These are phyloP conservation scores for Tetramorium alpestre DNA, from an alignment of 1,140 invertebrate species.

Conservation along the genomic window DNA sequence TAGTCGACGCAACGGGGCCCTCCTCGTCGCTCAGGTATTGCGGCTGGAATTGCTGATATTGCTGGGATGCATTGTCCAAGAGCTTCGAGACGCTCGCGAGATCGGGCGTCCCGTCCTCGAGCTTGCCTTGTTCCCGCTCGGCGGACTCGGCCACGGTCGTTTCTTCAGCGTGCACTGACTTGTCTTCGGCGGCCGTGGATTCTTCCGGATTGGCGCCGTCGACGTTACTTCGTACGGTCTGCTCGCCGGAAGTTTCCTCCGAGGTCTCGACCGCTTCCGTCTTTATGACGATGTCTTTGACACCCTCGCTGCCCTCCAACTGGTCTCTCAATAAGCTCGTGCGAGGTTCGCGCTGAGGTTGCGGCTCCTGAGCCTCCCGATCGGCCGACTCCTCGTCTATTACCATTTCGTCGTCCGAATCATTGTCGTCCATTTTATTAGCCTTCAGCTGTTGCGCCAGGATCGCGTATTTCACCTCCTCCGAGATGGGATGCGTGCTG, in stretches of 20 bases:
- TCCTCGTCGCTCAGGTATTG: conserved; percentile 90
- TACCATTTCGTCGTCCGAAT: conserved; percentile 90
- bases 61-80: conserved; percentile 92
- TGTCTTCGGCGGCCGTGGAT: background rate
- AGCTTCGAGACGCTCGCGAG: conserved; percentile 92
- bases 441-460: conserved; percentile 91
- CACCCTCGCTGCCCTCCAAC: conserved; percentile 71
- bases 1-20: conserved; percentile 90
- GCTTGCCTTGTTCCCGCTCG: conserved; percentile 69
- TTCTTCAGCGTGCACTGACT: conserved; percentile 50
- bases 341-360: conserved; percentile 77
- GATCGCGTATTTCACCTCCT: conserved; percentile 92
- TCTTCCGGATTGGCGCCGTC: background rate
- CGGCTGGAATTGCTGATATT: conserved; percentile 89
- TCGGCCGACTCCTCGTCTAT: conserved; percentile 88
- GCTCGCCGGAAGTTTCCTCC: conserved; percentile 65
- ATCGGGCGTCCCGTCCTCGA: conserved; percentile 86
- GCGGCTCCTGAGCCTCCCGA: conserved; percentile 62
- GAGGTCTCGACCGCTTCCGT: conserved; percentile 20
- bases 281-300: conserved; percentile 18
- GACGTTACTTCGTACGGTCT: background rate
- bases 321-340: conserved; percentile 81
- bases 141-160: conserved; percentile 33
- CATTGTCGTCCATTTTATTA: conserved; percentile 84
- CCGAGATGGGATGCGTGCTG: conserved; percentile 86